These are phyloP conservation scores for Adelosebastes latens DNA, from an alignment of 2,797 vertebrate genomes.

Conservation along the genomic window DNA sequence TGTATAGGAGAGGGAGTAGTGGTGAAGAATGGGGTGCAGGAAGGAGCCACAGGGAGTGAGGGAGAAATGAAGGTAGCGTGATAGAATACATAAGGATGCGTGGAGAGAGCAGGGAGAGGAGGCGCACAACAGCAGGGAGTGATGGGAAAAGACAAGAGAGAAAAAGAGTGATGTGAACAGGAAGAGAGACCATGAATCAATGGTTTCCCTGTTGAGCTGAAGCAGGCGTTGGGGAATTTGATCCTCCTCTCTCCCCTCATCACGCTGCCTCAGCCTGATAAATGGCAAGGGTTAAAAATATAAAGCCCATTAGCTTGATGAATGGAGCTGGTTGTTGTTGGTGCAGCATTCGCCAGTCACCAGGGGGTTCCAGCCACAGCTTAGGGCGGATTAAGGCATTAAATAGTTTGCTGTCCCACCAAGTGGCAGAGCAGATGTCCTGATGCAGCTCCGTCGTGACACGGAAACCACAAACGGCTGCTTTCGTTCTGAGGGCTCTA, in stretches of 20 bases:
- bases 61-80: constrained; percentile 40
- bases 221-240: constrained; percentile 70
- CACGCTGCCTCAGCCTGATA: constrained; percentile 77
- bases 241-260: constrained; percentile 64
- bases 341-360: constrained; percentile 73
- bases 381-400: constrained; percentile 83
- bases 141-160: constrained; percentile 65
- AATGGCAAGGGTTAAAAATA: constrained; percentile 88
- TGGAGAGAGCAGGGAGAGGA: constrained; percentile 42
- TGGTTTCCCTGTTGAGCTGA: constrained; percentile 65
- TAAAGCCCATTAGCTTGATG: constrained; percentile 85
- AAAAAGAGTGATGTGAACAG: constrained; percentile 69
- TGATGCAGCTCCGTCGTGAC: constrained; percentile 45
- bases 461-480: constrained; percentile 32
- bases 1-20: constrained; percentile 24
- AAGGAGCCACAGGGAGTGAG: constrained; percentile 53
- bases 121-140: constrained; percentile 63
- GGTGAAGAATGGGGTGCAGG: constrained; percentile 39
- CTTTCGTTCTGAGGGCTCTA: constrained; percentile 13
- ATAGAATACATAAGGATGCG: constrained; percentile 57
- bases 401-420: constrained; percentile 76
- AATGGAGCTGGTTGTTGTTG: constrained; percentile 80
- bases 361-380: constrained; percentile 72
- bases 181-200: constrained; percentile 80
- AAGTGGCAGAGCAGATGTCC: constrained; percentile 65